Evolutionary conservation across 2,113 vertebrate genomes (phyloP).

Genomic region (Microcebus murinus): DNA sequence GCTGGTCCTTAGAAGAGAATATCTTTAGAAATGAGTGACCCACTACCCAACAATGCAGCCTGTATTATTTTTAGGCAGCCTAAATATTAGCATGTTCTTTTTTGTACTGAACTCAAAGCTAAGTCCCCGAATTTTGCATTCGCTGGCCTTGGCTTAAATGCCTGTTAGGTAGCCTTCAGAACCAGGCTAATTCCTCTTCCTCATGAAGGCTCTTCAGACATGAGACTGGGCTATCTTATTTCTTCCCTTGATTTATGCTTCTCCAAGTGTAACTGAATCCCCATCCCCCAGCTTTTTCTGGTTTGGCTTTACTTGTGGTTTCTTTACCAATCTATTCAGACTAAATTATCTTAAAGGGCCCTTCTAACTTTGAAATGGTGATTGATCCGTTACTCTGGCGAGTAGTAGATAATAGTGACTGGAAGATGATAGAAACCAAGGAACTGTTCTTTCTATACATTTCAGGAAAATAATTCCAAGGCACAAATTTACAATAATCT

Average conservation of each 20-base stretch:
- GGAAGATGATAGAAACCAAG: neutral
- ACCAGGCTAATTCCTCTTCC: neutral
- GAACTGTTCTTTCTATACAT: neutral
- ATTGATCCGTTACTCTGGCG: neutral
- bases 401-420: neutral
- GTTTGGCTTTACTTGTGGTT: neutral
- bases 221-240: neutral
- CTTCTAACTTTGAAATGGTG: neutral
- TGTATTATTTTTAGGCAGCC: neutral
- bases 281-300: neutral
- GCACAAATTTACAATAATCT: neutral
- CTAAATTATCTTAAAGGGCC: neutral
- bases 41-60: neutral
- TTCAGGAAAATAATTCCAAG: neutral
- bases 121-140: neutral
- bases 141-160: neutral
- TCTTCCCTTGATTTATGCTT: neutral
- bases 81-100: conserved; percentile 15
- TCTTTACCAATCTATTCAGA: neutral
- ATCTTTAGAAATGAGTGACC: conserved; percentile 15
- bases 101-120: neutral
- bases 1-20: neutral
- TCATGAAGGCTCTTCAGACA: neutral
- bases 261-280: neutral
- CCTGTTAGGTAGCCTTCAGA: neutral